Conservation (phyloP, 2,113 vertebrate genomes). For the Tauraco erythrolophus region DNA sequence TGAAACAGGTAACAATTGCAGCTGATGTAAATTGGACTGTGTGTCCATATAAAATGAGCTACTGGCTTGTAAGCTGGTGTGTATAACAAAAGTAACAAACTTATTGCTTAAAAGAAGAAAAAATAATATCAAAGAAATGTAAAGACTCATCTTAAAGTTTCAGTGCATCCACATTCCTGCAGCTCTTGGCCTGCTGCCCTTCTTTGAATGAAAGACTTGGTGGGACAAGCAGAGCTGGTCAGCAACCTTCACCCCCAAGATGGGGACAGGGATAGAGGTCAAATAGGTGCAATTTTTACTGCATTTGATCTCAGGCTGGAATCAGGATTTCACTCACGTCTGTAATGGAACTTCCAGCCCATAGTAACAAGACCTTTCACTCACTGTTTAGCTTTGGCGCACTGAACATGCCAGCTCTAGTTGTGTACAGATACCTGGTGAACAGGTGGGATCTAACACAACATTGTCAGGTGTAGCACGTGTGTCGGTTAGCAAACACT, state of each 20-base stretch:
- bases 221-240: background rate
- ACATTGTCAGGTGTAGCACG: background rate
- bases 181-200: background rate
- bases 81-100: background rate
- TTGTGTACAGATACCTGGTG: background rate
- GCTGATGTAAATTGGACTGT: background rate
- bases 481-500: background rate
- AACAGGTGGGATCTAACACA: background rate
- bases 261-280: background rate
- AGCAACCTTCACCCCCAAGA: background rate
- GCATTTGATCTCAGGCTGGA: background rate
- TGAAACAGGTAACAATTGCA: background rate
- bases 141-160: background rate
- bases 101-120: background rate
- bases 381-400: accelerated
- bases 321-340: background rate
- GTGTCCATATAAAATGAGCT: background rate
- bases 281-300: background rate
- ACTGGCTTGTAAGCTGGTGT: background rate
- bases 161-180: background rate
- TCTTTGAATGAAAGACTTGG: background rate
- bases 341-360: background rate
- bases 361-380: background rate
- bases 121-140: background rate
- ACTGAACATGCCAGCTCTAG: accelerated